Percentiles rank a stretch among this genome's conserved stretches.
phyloP scores from a whole-genome alignment of 2,113 vertebrate species.

The Amblyornis subalaris region DNA sequence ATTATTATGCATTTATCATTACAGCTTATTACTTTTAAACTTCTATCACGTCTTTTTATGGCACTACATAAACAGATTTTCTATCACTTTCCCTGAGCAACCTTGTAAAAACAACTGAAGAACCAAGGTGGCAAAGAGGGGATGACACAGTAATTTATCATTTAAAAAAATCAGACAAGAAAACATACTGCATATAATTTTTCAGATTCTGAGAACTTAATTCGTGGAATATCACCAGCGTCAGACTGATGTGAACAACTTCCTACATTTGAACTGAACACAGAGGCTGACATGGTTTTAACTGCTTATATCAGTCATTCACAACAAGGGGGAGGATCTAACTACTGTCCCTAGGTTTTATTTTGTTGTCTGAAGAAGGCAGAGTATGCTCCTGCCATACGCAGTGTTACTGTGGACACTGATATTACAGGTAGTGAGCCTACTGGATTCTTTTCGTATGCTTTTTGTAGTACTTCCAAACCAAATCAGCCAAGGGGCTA shows the following conservation, averaged over 20 bases:
- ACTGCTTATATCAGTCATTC: background rate
- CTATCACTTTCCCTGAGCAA: background rate
- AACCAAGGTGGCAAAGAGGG: background rate
- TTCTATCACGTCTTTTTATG: background rate
- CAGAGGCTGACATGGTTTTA: background rate
- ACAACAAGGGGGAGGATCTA: background rate
- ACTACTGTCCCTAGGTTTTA: background rate
- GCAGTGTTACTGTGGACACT: background rate
- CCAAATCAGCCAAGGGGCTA: background rate
- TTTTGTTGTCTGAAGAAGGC: background rate
- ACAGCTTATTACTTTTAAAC: conserved; percentile 4
- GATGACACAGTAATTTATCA: background rate
- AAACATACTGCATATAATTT: background rate
- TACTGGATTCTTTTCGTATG: background rate
- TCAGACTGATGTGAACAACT: background rate
- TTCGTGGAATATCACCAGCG: background rate
- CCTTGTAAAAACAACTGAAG: background rate
- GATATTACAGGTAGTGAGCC: background rate
- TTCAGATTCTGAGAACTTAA: background rate
- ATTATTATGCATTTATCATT: conserved; percentile 21
- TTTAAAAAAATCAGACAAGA: background rate
- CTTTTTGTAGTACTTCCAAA: background rate
- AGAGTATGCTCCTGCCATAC: background rate
- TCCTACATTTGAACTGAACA: background rate
- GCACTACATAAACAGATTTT: background rate